phyloP scores from a whole-genome alignment of 2,888 invertebrate species.

The Apodemia mormo region DNA sequence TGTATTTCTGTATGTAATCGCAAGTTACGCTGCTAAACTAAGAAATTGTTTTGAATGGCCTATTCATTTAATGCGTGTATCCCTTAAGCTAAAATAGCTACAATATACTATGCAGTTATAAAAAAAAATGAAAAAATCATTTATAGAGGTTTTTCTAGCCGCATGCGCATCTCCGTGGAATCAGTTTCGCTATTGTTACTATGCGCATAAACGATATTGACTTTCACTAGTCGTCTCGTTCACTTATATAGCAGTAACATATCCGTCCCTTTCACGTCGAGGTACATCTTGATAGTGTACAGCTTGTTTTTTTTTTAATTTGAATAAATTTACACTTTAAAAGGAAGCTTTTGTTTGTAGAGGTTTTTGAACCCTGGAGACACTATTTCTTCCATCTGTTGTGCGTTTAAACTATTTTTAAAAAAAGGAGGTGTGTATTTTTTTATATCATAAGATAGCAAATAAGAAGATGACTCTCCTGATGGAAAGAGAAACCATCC shows the following conservation, averaged over 20 bases:
- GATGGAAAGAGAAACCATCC: no score
- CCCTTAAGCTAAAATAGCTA: no score
- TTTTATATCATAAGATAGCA: no score
- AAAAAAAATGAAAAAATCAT: not conserved
- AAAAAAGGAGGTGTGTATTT: no score
- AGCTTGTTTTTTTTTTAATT: constrained; percentile 66
- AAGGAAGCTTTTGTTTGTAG: constrained; percentile 56
- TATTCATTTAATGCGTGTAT: no score
- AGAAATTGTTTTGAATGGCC: no score
- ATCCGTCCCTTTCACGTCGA: constrained; percentile 38
- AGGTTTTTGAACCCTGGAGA: constrained; percentile 56
- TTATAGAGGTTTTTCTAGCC: not conserved
- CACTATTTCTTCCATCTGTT: constrained; percentile 35
- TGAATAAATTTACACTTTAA: constrained; percentile 79
- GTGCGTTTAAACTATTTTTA: no score
- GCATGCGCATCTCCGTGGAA: constrained; percentile 45
- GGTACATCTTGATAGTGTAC: constrained; percentile 51
- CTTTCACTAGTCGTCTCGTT: constrained; percentile 27
- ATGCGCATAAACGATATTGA: constrained; percentile 5
- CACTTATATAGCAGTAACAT: constrained; percentile 22
- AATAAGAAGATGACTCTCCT: no score
- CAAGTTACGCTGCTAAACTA: no score
- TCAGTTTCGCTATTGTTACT: constrained; percentile 51
- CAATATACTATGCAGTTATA: not conserved
- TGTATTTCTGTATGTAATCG: no score